Base-by-base conservation (phyloP, 1,140 invertebrate species). In the Aleiodes sp. region DNA sequence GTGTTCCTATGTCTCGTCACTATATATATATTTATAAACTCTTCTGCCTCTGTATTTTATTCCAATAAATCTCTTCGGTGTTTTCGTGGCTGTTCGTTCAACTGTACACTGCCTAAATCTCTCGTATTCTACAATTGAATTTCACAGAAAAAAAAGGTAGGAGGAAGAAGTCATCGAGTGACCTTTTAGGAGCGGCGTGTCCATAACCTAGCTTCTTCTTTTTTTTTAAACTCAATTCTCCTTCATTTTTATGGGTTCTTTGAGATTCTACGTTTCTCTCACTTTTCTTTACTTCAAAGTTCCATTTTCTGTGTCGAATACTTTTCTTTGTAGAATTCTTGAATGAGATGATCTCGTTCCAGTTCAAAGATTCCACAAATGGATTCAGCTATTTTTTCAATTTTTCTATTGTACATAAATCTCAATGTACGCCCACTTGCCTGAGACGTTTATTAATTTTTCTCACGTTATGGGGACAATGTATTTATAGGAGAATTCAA, bases 151-250 rank as follows among this genome's bases (percentile, higher is more conserved):
- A 77, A n/a, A n/a, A n/a, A n/a, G n/a, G 76, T 79, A 71, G 78
- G 77, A 76, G 74, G 72, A 77, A 69, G 39, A 69, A 77, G 75
- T 77, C 77, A 78, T 80, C 78, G 77, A 79, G 79, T 82, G 79
- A 79, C 77, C 80, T 79, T 79, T 78, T 77, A 80, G 74, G 78
- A 74, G 63, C 43, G 43, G 29, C 73, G 46, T 19, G 41, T 46
- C 41, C 41, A 46, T 46, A 46, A 46, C 41, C 41, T 46, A 19
- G 41, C 41, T 46, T 19, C 16, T 46, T 19, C 16, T 46, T 46
- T 46, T 46, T 46, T 46, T 46, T n/a, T n/a, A n/a, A n/a, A n/a
- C n/a, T n/a, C n/a, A n/a, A n/a, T n/a, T n/a, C n/a, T n/a, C n/a
- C n/a, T n/a, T n/a, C n/a, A n/a, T n/a, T n/a, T n/a, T n/a, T n/a